Conservation (phyloP, 1,140 invertebrate genomes). For the Bombus waltoni region DNA sequence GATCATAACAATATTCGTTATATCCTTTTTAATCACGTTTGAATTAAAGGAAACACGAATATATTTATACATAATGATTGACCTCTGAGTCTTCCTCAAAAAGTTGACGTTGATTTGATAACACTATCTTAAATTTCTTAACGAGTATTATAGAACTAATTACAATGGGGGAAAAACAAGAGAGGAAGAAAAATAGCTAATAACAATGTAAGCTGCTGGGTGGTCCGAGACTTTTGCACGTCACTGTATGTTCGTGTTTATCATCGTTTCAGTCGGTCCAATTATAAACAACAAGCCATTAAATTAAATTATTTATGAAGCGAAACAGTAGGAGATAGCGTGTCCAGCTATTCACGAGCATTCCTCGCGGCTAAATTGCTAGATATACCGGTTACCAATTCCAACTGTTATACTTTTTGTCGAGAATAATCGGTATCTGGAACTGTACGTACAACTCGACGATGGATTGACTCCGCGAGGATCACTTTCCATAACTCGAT, state of each 20-base stretch:
- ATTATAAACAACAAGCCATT: conserved; percentile 35
- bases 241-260: background rate
- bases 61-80: no score
- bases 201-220: background rate
- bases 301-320: conserved; percentile 50
- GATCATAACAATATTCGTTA: no score
- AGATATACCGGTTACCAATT: conserved; percentile 34
- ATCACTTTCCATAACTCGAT: conserved; percentile 39
- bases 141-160: no score
- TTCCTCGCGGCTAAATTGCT: conserved; percentile 28
- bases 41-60: no score
- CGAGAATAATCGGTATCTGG: conserved; percentile 31
- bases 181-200: background rate
- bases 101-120: no score
- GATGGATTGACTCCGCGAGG: conserved; percentile 30
- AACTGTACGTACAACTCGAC: conserved; percentile 21
- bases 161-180: no score
- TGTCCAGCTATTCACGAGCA: conserved; percentile 19
- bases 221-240: conserved; percentile 14
- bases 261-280: conserved; percentile 29
- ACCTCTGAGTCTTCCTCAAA: no score
- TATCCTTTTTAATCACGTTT: no score
- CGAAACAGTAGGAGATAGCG: conserved; percentile 34
- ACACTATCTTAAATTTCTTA: no score
- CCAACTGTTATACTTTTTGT: conserved; percentile 24